phyloP scores from a whole-genome alignment of 1,140 invertebrate species.

The Triops cancriformis region DNA sequence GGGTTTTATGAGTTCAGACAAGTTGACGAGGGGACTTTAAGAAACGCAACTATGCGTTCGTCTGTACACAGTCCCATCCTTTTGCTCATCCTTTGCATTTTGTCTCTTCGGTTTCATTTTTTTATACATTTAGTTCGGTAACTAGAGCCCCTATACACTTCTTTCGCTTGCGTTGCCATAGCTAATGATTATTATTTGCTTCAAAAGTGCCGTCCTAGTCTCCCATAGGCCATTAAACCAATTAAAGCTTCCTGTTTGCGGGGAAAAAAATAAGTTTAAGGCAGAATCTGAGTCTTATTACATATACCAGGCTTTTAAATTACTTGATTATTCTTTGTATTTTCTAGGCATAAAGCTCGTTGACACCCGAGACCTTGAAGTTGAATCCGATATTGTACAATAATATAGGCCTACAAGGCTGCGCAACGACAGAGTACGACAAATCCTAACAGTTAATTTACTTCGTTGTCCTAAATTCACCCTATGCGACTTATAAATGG shows the following conservation, averaged over 20 bases:
- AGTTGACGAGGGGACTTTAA: neutral
- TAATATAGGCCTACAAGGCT: too few relatives aligned
- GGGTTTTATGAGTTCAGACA: neutral
- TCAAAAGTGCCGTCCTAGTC: neutral
- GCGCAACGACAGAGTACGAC: too few relatives aligned
- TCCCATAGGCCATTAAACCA: neutral
- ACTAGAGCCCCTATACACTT: neutral
- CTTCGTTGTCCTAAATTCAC: too few relatives aligned
- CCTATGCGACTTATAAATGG: too few relatives aligned
- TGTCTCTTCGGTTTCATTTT: neutral
- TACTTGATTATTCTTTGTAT: too few relatives aligned
- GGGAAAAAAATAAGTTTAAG: neutral
- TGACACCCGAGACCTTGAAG: too few relatives aligned
- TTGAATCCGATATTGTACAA: too few relatives aligned
- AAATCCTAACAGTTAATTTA: too few relatives aligned
- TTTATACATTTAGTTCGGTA: neutral
- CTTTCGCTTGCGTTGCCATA: neutral
- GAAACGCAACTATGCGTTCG: neutral
- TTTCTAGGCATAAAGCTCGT: too few relatives aligned
- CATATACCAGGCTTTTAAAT: neutral
- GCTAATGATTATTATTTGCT: neutral
- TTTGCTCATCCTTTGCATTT: neutral
- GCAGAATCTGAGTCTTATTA: neutral
- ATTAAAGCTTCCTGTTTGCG: neutral
- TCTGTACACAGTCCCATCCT: neutral